Evolutionary conservation across 2,113 vertebrate genomes (phyloP), one percentile per base, ranked within the genome.

Genomic region (Callipepla squamata): DNA sequence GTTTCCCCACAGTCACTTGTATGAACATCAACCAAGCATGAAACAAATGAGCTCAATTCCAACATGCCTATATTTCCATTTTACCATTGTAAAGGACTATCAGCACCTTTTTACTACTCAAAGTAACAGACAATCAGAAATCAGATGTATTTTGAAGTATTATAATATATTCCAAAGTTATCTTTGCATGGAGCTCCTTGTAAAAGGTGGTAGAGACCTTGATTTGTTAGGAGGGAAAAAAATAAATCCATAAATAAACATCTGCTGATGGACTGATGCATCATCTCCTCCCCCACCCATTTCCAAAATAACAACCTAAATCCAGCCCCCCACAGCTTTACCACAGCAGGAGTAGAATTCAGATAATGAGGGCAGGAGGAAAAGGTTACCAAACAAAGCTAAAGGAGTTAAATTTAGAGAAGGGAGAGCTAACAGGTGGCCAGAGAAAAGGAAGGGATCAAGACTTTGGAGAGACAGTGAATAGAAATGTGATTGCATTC

Each of bases 361-460:
- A 7, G 86, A 96, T 96, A 96, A 97, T 87, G 92, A 94, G 89
- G 86, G 68, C 73, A 90, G 44, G 88, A 93, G 73, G 91, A 79
- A 75, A 93, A 94, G 93, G 85, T 93, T 90, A 87, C 66, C 55
- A 88, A 89, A 94, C 94, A 97, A 97, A 97, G 82, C 91, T 17
- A 84, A 87, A 45, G 44, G 78, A 85, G 72, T 90, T 91, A 92
- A 91, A 88, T 89, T 86, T 89, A 91, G 92, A 95, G 77, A 95
- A 94, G 94, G 86, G 62, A 85, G 45, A 68, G 44, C 86, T 90
- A 84, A 96, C 94, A 95, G 96, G 94, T 97, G 90, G 66, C 84
- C 48, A 69, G 75, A 95, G 93, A 93, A 94, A 96, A 89, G 90
- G 48, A 57, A 65, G 69, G 87, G 91, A 94, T 85, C 85, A 94